Conservation (phyloP, 2,113 vertebrate genomes). For the Xenus cinereus region DNA sequence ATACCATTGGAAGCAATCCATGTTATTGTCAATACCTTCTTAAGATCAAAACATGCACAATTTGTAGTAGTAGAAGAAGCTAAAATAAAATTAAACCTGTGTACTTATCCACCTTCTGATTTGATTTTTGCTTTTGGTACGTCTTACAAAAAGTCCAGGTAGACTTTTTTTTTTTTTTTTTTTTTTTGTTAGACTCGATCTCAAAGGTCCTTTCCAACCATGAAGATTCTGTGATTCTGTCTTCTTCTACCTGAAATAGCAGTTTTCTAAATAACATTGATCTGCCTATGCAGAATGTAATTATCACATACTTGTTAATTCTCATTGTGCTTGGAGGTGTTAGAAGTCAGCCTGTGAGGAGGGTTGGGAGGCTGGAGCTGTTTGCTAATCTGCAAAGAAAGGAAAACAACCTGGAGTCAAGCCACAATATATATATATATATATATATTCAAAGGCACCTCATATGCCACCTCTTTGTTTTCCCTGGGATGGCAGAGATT, state of each 20-base stretch:
- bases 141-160: neutral
- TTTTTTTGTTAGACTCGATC: no score
- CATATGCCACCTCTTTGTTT: neutral
- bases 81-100: neutral
- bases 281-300: neutral
- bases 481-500: neutral
- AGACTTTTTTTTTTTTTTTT: no score
- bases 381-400: neutral
- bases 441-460: neutral
- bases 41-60: neutral
- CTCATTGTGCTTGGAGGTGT: neutral
- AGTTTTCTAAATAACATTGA: neutral
- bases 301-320: slow-evolving; percentile 25
- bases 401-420: neutral
- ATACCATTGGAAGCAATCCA: slow-evolving; percentile 32
- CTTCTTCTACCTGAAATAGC: neutral
- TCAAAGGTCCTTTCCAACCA: no score
- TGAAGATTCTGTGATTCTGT: no score
- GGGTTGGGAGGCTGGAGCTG: neutral
- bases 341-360: neutral
- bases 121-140: neutral
- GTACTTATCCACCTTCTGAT: neutral
- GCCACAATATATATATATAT: neutral
- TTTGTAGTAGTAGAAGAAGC: neutral
- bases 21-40: slow-evolving; percentile 47